phyloP scores from a whole-genome alignment of 2,797 vertebrate genomes.

The Clarias pachynema region DNA sequence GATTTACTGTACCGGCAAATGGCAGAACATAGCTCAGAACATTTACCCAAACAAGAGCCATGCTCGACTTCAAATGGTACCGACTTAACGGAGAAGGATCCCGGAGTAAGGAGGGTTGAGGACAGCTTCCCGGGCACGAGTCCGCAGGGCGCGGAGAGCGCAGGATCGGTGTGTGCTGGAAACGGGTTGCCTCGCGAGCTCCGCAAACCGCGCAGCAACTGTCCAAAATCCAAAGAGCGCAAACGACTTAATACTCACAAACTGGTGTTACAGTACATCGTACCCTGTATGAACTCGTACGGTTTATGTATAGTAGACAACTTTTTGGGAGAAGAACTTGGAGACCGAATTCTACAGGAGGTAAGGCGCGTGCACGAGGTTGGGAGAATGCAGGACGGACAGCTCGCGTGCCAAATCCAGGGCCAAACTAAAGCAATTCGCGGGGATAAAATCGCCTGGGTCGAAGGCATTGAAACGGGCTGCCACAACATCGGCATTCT shows the following conservation, averaged over 20 bases:
- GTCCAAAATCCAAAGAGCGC: conserved; percentile 53
- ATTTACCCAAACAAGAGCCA: conserved; percentile 25
- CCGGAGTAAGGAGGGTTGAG: background rate
- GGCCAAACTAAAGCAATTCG: conserved; percentile 59
- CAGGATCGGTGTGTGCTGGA: conserved; percentile 2
- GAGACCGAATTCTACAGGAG: conserved; percentile 65
- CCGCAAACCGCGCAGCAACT: conserved; percentile 49
- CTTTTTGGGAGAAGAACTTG: conserved; percentile 66
- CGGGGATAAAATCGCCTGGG: conserved; percentile 67
- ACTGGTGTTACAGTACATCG: conserved; percentile 64
- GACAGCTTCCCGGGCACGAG: conserved; percentile 32
- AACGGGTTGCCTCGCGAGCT: conserved; percentile 41
- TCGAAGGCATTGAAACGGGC: conserved; percentile 65
- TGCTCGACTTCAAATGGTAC: background rate
- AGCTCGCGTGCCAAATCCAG: conserved; percentile 61
- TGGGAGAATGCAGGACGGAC: conserved; percentile 64
- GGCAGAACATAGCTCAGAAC: conserved; percentile 30
- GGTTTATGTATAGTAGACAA: conserved; percentile 67
- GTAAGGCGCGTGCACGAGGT: conserved; percentile 60
- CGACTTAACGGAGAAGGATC: background rate
- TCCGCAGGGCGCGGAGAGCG: conserved; percentile 8
- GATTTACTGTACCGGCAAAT: conserved; percentile 36
- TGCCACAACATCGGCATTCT: conserved; percentile 67
- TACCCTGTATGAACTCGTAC: conserved; percentile 66
- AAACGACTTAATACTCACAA: conserved; percentile 57